These are phyloP conservation scores for Leptonema lineaticorne DNA, from an alignment of 1,140 invertebrate species.

Conservation along the genomic window DNA sequence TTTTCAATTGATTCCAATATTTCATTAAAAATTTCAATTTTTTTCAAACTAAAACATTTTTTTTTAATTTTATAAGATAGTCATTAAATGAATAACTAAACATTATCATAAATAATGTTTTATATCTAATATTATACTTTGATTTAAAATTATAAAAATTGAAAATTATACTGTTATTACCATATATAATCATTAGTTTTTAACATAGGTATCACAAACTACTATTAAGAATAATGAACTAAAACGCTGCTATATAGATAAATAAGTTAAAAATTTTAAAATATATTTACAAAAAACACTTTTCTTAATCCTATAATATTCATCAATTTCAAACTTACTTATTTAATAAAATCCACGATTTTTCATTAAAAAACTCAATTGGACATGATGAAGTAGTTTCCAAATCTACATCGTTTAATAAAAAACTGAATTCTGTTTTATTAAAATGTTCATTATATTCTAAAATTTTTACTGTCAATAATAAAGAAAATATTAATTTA, in stretches of 20 bases:
- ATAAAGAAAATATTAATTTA: slow-evolving; percentile 86
- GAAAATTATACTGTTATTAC: too few relatives aligned
- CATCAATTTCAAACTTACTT: slow-evolving; percentile 47
- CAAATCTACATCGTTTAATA: slow-evolving; percentile 76
- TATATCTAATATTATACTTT: slow-evolving; percentile 11
- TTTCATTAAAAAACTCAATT: slow-evolving; percentile 51
- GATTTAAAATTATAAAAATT: too few relatives aligned
- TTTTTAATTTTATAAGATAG: too few relatives aligned
- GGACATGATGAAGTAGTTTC: slow-evolving; percentile 46
- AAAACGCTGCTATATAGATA: too few relatives aligned
- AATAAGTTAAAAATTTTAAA: slow-evolving; percentile 24
- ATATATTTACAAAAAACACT: slow-evolving; percentile 35
- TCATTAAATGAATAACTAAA: too few relatives aligned
- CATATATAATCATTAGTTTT: too few relatives aligned
- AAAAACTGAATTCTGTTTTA: slow-evolving; percentile 79
- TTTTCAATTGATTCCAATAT: slow-evolving; percentile 62
- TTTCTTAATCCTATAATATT: too few relatives aligned
- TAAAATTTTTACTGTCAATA: slow-evolving; percentile 81
- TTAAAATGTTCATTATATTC: slow-evolving; percentile 70
- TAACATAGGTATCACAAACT: too few relatives aligned
- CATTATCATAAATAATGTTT: slow-evolving; percentile 19
- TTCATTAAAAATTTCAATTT: slow-evolving; percentile 57
- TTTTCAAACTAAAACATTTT: slow-evolving; percentile 49
- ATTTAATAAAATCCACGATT: slow-evolving; percentile 80
- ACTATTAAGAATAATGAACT: too few relatives aligned